These are phyloP conservation scores for Parotocinclus haroldoi DNA, from an alignment of 2,797 vertebrate species.

Conservation along the genomic window DNA sequence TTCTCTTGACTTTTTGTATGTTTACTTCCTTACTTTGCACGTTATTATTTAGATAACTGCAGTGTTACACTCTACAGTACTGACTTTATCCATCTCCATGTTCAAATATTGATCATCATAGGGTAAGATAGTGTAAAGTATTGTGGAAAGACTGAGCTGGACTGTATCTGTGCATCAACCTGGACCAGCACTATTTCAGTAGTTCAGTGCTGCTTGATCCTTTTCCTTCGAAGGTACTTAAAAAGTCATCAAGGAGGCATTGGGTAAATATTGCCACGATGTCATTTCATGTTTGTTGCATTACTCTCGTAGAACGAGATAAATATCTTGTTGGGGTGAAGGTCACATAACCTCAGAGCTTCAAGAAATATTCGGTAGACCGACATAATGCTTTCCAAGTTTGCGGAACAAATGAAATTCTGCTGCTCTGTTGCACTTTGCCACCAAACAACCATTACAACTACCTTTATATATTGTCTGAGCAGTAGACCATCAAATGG, in stretches of 20 bases:
- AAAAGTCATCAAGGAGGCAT: conserved; percentile 43
- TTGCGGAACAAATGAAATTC: conserved; percentile 90
- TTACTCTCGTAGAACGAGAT: conserved; percentile 82
- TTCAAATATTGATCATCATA: too few species aligned
- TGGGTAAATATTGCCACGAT: conserved; percentile 64
- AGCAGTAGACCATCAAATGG: conserved; percentile 83
- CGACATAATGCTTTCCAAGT: conserved; percentile 85
- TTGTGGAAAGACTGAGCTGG: too few species aligned
- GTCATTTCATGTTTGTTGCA: conserved; percentile 62
- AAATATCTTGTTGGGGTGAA: conserved; percentile 86
- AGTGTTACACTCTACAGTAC: too few species aligned
- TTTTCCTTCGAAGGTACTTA: conserved; percentile 29
- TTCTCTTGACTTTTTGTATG: too few species aligned
- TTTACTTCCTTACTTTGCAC: too few species aligned
- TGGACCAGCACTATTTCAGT: conserved; percentile 6
- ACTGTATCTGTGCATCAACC: neutral
- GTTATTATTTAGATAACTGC: too few species aligned
- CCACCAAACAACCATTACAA: conserved; percentile 84
- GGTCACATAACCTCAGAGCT: conserved; percentile 86
- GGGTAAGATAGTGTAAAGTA: too few species aligned
- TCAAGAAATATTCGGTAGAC: conserved; percentile 83
- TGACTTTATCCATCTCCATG: too few species aligned
- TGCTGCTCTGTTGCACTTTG: conserved; percentile 81
- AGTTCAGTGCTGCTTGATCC: conserved; percentile 20
- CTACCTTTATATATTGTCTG: conserved; percentile 86